phyloP scores from a whole-genome alignment of 2,888 invertebrate species.

The Brenthis daphne region DNA sequence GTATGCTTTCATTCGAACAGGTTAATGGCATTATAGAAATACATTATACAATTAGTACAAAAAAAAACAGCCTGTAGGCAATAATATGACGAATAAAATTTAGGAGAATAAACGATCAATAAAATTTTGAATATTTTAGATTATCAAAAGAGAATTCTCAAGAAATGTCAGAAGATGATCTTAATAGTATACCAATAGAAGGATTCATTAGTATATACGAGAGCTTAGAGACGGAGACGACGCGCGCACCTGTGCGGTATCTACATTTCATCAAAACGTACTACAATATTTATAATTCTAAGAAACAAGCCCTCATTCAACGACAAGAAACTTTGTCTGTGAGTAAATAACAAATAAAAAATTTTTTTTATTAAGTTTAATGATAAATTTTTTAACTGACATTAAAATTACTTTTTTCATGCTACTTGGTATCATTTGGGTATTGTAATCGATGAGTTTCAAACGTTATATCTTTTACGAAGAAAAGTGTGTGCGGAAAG shows the following conservation, averaged over 20 bases:
- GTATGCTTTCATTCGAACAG: background rate
- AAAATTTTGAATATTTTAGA: conserved; percentile 47
- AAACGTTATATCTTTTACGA: too few relatives aligned
- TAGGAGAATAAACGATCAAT: conserved; percentile 15
- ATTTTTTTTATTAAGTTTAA: background rate
- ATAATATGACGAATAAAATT: background rate
- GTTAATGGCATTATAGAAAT: too few relatives aligned
- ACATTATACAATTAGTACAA: too few relatives aligned
- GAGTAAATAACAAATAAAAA: conserved; percentile 42
- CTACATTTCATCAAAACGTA: conserved; percentile 80
- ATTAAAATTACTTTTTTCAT: too few relatives aligned
- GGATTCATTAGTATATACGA: conserved; percentile 65
- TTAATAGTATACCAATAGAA: conserved; percentile 59
- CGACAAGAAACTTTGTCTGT: conserved; percentile 86
- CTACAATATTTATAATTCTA: conserved; percentile 81
- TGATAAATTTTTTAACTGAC: background rate
- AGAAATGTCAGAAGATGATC: conserved; percentile 57
- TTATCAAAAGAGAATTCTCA: conserved; percentile 63
- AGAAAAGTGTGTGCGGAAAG: too few relatives aligned
- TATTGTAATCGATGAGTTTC: too few relatives aligned
- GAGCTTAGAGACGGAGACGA: conserved; percentile 55
- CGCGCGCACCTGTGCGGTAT: conserved; percentile 80
- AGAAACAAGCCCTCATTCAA: conserved; percentile 82
- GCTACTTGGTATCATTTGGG: too few relatives aligned
- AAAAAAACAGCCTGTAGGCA: too few relatives aligned